Conservation (phyloP, 2,888 invertebrate genomes). For the Epistrophella euchroma region DNA sequence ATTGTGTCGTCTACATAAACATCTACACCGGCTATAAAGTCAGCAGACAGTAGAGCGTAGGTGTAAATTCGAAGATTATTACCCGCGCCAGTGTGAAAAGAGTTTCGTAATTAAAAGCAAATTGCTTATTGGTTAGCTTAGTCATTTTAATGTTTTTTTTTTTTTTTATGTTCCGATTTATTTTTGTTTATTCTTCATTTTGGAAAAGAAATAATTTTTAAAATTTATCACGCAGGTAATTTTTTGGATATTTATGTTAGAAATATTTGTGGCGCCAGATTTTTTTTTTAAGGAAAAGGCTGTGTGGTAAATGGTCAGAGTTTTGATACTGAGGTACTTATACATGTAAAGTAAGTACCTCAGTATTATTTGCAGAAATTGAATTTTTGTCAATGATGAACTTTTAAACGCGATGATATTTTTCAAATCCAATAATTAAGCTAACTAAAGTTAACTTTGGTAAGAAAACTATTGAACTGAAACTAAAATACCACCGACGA, state of each 20-base stretch:
- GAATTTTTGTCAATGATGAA: no score
- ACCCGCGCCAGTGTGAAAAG: slow-evolving; percentile 26
- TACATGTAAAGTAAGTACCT: no score
- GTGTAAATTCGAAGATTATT: slow-evolving; percentile 56
- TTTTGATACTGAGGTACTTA: no score
- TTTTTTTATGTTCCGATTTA: slow-evolving; percentile 32
- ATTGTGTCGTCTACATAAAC: background rate
- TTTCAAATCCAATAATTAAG: no score
- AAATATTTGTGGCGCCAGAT: background rate
- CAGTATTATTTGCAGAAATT: no score
- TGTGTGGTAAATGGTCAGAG: no score
- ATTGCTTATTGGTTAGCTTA: slow-evolving; percentile 52
- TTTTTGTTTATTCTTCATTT: slow-evolving; percentile 13
- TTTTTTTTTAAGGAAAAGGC: background rate
- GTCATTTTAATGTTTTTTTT: slow-evolving; percentile 23
- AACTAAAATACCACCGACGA: no score
- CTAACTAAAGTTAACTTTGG: no score
- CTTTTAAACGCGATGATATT: no score
- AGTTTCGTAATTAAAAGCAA: slow-evolving; percentile 40
- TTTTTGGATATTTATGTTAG: background rate
- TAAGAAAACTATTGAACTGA: no score
- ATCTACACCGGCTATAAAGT: background rate
- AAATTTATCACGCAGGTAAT: background rate
- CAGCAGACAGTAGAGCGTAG: slow-evolving; percentile 18
- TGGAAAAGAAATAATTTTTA: slow-evolving; percentile 19